Conservation (phyloP, 2,888 invertebrate species). For the Cerastis rubricosa region DNA sequence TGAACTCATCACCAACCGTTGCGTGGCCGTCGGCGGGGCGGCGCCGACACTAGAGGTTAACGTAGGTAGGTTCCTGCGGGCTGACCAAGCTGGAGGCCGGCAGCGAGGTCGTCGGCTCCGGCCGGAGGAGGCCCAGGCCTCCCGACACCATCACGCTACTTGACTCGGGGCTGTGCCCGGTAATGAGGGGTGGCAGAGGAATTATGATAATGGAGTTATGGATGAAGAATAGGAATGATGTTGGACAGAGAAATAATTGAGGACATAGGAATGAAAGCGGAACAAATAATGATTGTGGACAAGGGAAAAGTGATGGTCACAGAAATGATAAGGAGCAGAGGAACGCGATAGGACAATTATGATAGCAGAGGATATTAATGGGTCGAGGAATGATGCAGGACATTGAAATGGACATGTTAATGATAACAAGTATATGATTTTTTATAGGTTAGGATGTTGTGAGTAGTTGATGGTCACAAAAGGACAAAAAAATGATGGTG, state of each 20-base stretch:
- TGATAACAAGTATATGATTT: not conserved
- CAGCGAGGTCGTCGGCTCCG: conserved; percentile 90
- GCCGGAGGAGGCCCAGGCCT: conserved; percentile 87
- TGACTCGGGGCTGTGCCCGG: conserved; percentile 87
- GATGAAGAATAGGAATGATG: not conserved
- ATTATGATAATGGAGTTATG: not conserved
- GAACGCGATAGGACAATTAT: not conserved
- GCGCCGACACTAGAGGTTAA: conserved; percentile 96
- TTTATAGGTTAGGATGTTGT: not conserved
- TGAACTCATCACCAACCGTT: conserved; percentile 83
- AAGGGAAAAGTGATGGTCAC: not conserved
- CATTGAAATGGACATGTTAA: not conserved
- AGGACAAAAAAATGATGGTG: not conserved
- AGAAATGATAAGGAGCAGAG: not conserved
- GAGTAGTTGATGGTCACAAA: not conserved
- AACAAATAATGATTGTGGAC: not conserved
- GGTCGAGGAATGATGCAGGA: not conserved
- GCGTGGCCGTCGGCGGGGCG: conserved; percentile 82
- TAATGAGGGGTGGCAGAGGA: conserved; percentile 17
- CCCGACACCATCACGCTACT: conserved; percentile 91
- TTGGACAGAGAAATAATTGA: not conserved
- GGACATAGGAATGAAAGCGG: not conserved
- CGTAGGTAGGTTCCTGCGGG: conserved; percentile 97
- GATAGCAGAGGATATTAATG: not conserved
- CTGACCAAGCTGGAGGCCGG: conserved; percentile 86